Conservation (phyloP, 2,888 invertebrate species). For the Pycnomerus fuliginosus region DNA sequence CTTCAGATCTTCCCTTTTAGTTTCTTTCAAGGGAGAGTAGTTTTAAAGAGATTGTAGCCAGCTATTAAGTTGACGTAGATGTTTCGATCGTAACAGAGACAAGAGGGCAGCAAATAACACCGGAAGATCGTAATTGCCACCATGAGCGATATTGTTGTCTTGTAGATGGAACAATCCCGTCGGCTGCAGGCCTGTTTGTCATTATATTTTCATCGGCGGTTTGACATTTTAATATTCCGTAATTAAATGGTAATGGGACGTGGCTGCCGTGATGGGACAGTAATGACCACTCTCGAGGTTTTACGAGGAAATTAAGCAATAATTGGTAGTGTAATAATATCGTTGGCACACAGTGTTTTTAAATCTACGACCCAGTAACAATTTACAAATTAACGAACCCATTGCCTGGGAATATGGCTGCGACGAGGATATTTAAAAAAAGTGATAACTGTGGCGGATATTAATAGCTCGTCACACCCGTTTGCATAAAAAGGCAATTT, state of each 20-base stretch:
- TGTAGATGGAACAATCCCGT: slow-evolving; percentile 11
- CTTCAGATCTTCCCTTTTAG: background rate
- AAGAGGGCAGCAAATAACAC: too few species aligned
- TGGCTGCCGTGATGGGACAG: slow-evolving; percentile 4
- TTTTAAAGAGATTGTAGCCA: background rate
- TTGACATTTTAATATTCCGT: slow-evolving; percentile 22
- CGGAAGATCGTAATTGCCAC: background rate
- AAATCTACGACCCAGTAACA: too few species aligned
- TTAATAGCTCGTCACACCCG: too few species aligned
- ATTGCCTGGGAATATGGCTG: too few species aligned
- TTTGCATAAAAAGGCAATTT: too few species aligned
- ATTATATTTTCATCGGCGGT: slow-evolving; percentile 6
- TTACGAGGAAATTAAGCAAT: slow-evolving; percentile 15
- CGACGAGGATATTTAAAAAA: too few species aligned
- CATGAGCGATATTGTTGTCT: background rate
- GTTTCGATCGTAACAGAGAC: background rate
- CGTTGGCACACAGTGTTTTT: too few species aligned
- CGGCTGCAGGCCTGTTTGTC: slow-evolving; percentile 11
- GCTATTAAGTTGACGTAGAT: background rate
- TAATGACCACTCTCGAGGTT: slow-evolving; percentile 12
- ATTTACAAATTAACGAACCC: too few species aligned
- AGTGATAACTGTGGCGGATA: too few species aligned
- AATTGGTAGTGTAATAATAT: slow-evolving; percentile 16
- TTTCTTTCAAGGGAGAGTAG: background rate
- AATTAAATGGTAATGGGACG: slow-evolving; percentile 20